A percentile compares a stretch with the other conserved stretches of the same genome.
These are phyloP conservation scores for Anthopleura sola DNA, from an alignment of 64 coral and sea anemone genomes.

Conservation along the genomic window DNA sequence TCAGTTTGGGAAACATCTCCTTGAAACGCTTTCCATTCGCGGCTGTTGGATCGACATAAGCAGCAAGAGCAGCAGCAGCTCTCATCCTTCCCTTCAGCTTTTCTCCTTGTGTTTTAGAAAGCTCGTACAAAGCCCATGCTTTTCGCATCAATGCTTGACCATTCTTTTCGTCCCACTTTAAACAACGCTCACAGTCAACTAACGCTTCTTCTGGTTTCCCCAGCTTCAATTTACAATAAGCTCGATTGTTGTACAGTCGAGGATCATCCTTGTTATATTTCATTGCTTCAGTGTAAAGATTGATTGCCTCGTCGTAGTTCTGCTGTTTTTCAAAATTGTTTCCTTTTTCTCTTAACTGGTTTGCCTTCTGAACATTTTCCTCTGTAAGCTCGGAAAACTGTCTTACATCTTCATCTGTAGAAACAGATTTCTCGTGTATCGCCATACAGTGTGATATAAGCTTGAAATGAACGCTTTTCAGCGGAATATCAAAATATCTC, in stretches of 20 bases:
- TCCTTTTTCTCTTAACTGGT: conserved; percentile 57
- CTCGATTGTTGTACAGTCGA: conserved; percentile 58
- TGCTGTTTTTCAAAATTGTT: conserved; percentile 43
- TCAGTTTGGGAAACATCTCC: conserved; percentile 20
- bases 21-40: not conserved
- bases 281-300: conserved; percentile 57
- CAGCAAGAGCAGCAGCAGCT: conserved; percentile 37
- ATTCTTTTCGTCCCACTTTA: conserved; percentile 37
- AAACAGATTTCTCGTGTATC: not conserved
- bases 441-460: conserved; percentile 71
- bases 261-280: conserved; percentile 19
- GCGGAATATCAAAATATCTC: conserved; percentile 43
- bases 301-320: conserved; percentile 26
- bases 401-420: not conserved
- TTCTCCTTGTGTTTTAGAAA: conserved; percentile 5
- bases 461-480: conserved; percentile 35
- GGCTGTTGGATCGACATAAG: conserved; percentile 25
- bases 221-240: conserved; percentile 64
- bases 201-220: conserved; percentile 40
- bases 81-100: conserved; percentile 20
- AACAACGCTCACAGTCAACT: conserved; percentile 71
- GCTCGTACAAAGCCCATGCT: conserved; percentile 59
- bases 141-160: conserved; percentile 64
- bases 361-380: not conserved
- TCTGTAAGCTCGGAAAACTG: not conserved